Evolutionary conservation across 2,797 vertebrate genomes (phyloP).

Genomic region (Intellagama lesueurii): DNA sequence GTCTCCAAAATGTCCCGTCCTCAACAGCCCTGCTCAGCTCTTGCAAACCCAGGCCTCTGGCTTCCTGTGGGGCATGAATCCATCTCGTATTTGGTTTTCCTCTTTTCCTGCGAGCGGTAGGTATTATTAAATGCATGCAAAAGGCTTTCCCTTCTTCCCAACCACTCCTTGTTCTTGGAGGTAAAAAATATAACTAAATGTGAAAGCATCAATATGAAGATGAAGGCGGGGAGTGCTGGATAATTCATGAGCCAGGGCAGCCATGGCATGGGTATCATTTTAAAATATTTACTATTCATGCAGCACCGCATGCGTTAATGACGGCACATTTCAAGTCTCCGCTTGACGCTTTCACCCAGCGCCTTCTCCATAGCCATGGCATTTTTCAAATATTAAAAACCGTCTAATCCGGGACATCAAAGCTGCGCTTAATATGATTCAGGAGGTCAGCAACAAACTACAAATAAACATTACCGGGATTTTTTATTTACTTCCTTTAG

Average conservation of each 20-base stretch:
- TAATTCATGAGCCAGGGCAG: constrained; percentile 38
- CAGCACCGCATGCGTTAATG: constrained; percentile 43
- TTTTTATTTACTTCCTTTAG: constrained; percentile 60
- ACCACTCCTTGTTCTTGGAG: constrained; percentile 11
- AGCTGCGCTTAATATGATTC: constrained; percentile 44
- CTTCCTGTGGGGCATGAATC: too few relatives aligned
- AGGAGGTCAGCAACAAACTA: constrained; percentile 54
- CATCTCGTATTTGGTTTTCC: too few relatives aligned
- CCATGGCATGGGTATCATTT: constrained; percentile 42
- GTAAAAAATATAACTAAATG: constrained; percentile 39
- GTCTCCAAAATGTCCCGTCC: too few relatives aligned
- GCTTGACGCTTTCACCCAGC: constrained; percentile 14
- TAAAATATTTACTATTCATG: constrained; percentile 46
- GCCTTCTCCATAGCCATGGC: constrained; percentile 16
- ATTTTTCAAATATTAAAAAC: constrained; percentile 49
- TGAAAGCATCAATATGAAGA: neutral
- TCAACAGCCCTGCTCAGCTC: too few relatives aligned
- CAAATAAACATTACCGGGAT: constrained; percentile 52
- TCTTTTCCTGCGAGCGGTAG: neutral
- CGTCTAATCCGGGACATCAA: constrained; percentile 37
- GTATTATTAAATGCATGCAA: neutral
- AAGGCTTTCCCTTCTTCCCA: neutral
- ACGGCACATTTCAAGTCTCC: constrained; percentile 28
- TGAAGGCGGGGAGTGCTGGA: neutral
- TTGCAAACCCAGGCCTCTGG: too few relatives aligned